These are phyloP conservation scores for Gallinago stenura DNA, from an alignment of 2,797 vertebrate species.

Conservation along the genomic window DNA sequence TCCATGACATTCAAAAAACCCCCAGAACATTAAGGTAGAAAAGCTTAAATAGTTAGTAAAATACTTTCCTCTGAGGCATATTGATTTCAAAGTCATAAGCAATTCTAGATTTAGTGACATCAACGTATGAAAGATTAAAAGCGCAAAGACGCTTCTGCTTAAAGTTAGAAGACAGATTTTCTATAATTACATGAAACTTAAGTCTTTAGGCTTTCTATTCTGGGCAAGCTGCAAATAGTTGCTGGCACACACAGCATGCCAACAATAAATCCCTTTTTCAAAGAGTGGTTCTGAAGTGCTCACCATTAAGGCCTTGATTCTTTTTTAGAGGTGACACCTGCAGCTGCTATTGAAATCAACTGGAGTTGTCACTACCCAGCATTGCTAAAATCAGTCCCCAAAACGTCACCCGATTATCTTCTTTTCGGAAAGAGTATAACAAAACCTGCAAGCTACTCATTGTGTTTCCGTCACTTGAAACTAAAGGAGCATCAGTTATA, in stretches of 20 bases:
- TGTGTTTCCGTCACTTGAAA: neutral
- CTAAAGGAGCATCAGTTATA: neutral
- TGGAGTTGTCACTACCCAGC: conserved; percentile 25
- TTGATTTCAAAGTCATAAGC: conserved; percentile 54
- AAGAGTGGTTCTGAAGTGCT: conserved; percentile 60
- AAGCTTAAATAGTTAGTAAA: conserved; percentile 1
- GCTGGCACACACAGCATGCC: conserved; percentile 61
- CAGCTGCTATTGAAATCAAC: neutral
- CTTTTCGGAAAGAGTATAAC: neutral
- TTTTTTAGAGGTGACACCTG: conserved; percentile 72
- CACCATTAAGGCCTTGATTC: conserved; percentile 53
- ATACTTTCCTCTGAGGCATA: neutral
- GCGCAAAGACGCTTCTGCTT: conserved; percentile 78
- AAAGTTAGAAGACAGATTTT: conserved; percentile 57
- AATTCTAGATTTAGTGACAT: conserved; percentile 77
- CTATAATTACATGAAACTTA: conserved; percentile 69
- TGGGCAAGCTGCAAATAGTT: conserved; percentile 68
- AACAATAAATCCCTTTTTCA: conserved; percentile 71
- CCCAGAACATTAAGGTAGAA: neutral
- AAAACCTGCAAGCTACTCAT: neutral
- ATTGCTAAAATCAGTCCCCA: neutral
- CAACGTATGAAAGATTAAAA: neutral
- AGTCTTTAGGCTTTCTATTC: conserved; percentile 68
- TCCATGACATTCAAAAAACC: conserved; percentile 15
- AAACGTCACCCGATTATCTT: neutral